A percentile compares a stretch with the other conserved stretches of the same genome.
phyloP scores from a whole-genome alignment of 1,140 invertebrate species.

The Euura lappo region DNA sequence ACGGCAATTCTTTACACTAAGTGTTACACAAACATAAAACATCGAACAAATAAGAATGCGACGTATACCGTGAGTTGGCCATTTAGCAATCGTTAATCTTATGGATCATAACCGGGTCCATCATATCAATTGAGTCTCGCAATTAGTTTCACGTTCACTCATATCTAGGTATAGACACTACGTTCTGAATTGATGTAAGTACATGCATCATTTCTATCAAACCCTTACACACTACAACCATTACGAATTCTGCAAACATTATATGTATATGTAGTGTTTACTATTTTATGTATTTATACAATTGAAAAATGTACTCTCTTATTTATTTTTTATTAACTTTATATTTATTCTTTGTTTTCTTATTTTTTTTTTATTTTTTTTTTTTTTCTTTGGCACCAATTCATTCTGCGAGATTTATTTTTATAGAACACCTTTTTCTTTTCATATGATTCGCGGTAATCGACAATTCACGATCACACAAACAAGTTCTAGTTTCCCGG shows the following conservation, averaged over 20 bases:
- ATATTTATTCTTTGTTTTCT: no score
- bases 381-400: not conserved
- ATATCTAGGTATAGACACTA: no score
- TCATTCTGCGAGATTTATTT: slow-evolving; percentile 2
- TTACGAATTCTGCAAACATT: not conserved
- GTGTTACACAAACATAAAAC: not conserved
- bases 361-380: not conserved
- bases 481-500: no score
- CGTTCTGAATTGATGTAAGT: not conserved
- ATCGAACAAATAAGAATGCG: not conserved
- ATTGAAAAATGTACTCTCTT: not conserved
- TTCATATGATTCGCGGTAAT: not conserved
- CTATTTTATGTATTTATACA: not conserved
- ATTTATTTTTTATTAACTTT: not conserved
- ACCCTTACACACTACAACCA: no score
- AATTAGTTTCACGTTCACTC: no score
- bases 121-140: no score
- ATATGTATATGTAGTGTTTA: not conserved
- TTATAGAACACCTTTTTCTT: not conserved
- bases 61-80: not conserved
- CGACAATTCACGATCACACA: not conserved
- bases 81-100: no score
- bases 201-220: not conserved
- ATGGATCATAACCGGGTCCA: no score
- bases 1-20: not conserved